phyloP scores from a whole-genome alignment of 1,140 invertebrate genomes.

The Myzus persicae region DNA sequence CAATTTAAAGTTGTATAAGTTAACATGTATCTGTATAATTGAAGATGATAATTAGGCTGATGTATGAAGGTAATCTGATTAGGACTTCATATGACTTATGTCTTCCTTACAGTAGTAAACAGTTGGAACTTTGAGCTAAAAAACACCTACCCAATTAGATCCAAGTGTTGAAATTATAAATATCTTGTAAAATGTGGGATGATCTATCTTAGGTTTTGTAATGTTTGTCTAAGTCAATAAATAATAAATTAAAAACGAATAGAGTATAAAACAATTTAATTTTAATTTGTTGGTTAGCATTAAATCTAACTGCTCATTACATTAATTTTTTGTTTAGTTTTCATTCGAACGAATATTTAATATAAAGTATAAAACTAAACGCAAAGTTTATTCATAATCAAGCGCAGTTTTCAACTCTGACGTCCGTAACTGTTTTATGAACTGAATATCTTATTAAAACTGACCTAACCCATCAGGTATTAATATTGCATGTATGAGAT shows the following conservation, averaged over 20 bases:
- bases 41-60: not conserved
- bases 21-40: not conserved
- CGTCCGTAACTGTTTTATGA: not conserved
- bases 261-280: not conserved
- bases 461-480: not conserved
- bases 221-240: not conserved
- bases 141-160: not conserved
- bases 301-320: not conserved
- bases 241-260: not conserved
- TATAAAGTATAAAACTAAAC: not conserved
- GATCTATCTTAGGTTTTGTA: too few relatives aligned
- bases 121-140: not conserved
- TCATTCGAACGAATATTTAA: not conserved
- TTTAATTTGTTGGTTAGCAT: not conserved
- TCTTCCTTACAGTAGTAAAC: not conserved
- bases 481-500: not conserved
- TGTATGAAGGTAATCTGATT: not conserved
- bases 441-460: conserved; percentile 9
- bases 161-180: not conserved
- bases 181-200: not conserved
- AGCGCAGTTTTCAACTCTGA: not conserved
- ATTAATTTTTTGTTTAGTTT: not conserved
- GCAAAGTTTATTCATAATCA: not conserved
- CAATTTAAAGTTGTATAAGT: not conserved
- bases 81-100: not conserved